phyloP scores from a whole-genome alignment of 2,797 vertebrate genomes.

The Ataeniobius toweri region DNA sequence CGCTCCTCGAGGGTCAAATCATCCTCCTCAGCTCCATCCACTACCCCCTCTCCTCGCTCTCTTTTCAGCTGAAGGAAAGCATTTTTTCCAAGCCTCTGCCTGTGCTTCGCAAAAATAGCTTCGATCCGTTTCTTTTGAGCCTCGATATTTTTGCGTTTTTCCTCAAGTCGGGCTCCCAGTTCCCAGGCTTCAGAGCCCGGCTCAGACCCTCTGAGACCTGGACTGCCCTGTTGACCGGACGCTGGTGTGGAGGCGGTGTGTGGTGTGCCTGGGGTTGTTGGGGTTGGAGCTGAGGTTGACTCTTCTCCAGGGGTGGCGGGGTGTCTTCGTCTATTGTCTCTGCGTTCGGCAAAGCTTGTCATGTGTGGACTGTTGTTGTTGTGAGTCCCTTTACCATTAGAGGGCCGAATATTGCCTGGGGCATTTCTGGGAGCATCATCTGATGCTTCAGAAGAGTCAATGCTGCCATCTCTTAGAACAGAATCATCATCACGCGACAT shows the following conservation, averaged over 20 bases:
- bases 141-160: conserved; percentile 90
- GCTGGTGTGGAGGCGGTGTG: conserved; percentile 63
- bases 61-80: conserved; percentile 89
- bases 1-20: conserved; percentile 78
- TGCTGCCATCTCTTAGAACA: conserved; percentile 78
- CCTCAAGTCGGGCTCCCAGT: conserved; percentile 87
- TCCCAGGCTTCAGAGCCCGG: conserved; percentile 86
- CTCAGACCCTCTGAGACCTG: conserved; percentile 72
- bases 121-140: conserved; percentile 92
- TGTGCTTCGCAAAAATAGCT: conserved; percentile 90
- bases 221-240: conserved; percentile 57
- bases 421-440: conserved; percentile 72
- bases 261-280: conserved; percentile 57
- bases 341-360: conserved; percentile 91
- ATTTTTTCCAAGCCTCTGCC: conserved; percentile 88
- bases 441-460: conserved; percentile 82
- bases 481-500: conserved; percentile 80
- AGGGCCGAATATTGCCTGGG: conserved; percentile 70
- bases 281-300: conserved; percentile 37
- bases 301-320: conserved; percentile 63
- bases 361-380: conserved; percentile 79
- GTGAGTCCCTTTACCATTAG: conserved; percentile 50
- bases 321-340: conserved; percentile 81
- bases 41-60: conserved; percentile 76
- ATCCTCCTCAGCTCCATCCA: conserved; percentile 51